Evolutionary conservation across 2,888 invertebrate species (phyloP), one percentile per base, ranked within the genome.

Genomic region (Unio pictorum): DNA sequence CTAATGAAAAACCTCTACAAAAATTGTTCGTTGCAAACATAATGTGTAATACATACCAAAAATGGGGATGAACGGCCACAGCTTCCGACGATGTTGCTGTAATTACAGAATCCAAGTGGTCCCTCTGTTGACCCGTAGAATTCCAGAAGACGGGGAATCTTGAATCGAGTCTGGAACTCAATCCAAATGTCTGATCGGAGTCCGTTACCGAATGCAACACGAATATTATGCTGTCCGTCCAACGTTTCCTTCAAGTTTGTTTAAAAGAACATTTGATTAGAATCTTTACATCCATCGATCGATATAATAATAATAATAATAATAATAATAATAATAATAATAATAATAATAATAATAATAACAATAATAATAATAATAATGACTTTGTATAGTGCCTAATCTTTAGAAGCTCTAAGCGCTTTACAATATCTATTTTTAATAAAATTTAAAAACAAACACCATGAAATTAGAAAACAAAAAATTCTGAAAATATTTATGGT

Each of bases 41-140:
- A 15, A 3, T 15, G 11, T 45, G 4, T 15, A 0, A 15, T 26
- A 67, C 78, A 66, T 74, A 87, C 87, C 82, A 78, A 67, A 28
- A 75, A 69, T 65, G 80, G 86, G 55, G 83, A 84, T 62, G 71
- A 78, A 61, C 84, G 64, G 4, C 86, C 86, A 72, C 85, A 82
- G 15, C 79, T 69, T 8, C 88, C 88, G 45, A 79, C 61, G 67
- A 80, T 96, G 85, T 96, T 96, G 87, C 96, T 95, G 17, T 95
- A 93, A 88, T 98, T 98, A 18, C 95, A 96, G 61, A 98, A 96
- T 86, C 97, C 98, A n/a, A 97, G 95, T 86, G 98, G 98, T 81
- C 97, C 97, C 91, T 98, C 98, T 0, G 98, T 98, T 3, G 97
- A 96, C 1, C 97, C 98, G 87, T 98, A 98, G 91, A 98, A 96